These are phyloP conservation scores for Strix uralensis DNA, from an alignment of 2,113 vertebrate species.

Conservation along the genomic window DNA sequence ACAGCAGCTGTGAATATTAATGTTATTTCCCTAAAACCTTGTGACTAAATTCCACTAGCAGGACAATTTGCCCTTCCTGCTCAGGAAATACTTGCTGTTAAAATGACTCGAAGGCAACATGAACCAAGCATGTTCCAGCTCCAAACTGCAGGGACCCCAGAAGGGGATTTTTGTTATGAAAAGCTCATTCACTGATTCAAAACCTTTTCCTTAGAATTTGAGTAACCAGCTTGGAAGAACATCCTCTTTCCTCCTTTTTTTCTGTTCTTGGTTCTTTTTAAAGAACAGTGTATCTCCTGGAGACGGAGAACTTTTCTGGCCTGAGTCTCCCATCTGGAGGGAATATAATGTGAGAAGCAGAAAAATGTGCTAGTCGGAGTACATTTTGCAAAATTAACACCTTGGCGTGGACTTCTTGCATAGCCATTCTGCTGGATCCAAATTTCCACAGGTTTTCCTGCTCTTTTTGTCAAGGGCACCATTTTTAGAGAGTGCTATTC, in stretches of 20 bases:
- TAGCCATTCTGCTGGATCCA: neutral
- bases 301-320: neutral
- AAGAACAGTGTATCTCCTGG: neutral
- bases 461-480: neutral
- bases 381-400: neutral
- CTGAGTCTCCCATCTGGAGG: neutral
- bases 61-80: neutral
- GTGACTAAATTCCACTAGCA: conserved; percentile 12
- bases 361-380: conserved; percentile 7
- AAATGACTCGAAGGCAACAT: neutral
- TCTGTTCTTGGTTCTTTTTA: conserved; percentile 46
- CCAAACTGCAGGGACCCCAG: neutral
- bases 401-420: neutral
- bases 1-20: conserved; percentile 20
- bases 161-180: conserved; percentile 24
- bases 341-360: neutral
- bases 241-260: neutral
- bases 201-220: neutral
- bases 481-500: neutral
- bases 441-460: conserved; percentile 39
- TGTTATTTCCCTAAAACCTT: neutral
- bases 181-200: conserved; percentile 29
- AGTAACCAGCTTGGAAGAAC: neutral
- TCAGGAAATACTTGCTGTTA: conserved; percentile 35
- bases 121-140: neutral